Percentiles rank a stretch among this genome's conserved stretches.
Evolutionary conservation across 2,888 invertebrate species (phyloP).

Genomic region (Penaeus monodon): DNA sequence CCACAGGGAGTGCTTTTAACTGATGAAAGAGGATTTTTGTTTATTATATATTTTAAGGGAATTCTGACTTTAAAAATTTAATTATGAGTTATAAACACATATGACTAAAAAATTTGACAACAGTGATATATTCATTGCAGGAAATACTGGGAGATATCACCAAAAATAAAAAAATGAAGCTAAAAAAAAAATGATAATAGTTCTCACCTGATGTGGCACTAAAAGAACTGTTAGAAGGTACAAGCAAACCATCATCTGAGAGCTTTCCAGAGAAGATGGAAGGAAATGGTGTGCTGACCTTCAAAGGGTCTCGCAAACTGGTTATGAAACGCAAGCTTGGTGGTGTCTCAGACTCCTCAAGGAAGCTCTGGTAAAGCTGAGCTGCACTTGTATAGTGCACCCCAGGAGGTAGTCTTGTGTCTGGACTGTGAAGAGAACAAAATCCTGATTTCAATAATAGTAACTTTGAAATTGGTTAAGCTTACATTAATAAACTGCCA

Average conservation of each 20-base stretch:
- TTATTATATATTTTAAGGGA: too few relatives aligned
- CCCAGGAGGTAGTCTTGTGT: not conserved
- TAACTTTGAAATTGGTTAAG: too few relatives aligned
- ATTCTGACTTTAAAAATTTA: too few relatives aligned
- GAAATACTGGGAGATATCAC: too few relatives aligned
- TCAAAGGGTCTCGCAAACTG: conserved; percentile 19
- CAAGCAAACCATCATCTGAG: conserved; percentile 31
- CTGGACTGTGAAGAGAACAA: conserved; percentile 17
- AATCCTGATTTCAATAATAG: too few relatives aligned
- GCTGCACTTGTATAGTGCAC: conserved; percentile 19
- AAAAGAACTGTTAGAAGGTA: not conserved
- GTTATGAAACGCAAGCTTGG: conserved; percentile 18
- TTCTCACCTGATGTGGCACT: conserved; percentile 9
- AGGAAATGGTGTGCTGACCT: conserved; percentile 39
- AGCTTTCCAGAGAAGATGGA: conserved; percentile 24
- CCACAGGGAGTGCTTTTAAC: conserved; percentile 26
- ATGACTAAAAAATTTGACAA: too few relatives aligned
- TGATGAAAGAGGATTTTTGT: not conserved
- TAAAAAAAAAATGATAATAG: too few relatives aligned
- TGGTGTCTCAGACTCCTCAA: conserved; percentile 17
- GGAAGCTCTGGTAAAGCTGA: conserved; percentile 28
- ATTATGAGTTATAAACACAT: too few relatives aligned
- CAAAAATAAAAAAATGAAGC: too few relatives aligned
- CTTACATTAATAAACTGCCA: too few relatives aligned
- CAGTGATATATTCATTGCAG: too few relatives aligned